Evolutionary conservation across 2,113 vertebrate species (phyloP).

Genomic region (Cheirogaleus medius): DNA sequence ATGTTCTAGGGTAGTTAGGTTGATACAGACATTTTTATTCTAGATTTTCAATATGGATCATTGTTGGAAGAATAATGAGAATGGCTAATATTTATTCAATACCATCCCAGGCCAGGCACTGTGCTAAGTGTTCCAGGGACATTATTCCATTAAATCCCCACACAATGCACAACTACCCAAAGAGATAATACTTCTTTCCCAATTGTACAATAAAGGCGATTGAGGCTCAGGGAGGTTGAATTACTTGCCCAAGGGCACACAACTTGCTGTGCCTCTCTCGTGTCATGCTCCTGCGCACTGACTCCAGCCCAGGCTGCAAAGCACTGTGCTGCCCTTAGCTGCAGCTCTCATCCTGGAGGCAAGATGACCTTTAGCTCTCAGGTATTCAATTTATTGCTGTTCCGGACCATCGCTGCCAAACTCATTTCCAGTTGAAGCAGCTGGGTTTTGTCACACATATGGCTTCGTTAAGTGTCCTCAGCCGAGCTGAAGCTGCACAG

Average conservation of each 20-base stretch:
- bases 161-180: not conserved
- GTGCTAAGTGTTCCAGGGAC: not conserved
- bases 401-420: not conserved
- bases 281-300: fast-evolving
- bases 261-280: not conserved
- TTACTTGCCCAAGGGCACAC: not conserved
- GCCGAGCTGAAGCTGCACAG: not conserved
- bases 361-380: not conserved
- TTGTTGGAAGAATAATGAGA: not conserved
- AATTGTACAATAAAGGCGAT: not conserved
- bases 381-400: not conserved
- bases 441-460: slow-evolving; percentile 60
- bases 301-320: not conserved
- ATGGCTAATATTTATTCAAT: not conserved
- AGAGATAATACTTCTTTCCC: not conserved
- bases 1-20: not conserved
- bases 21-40: not conserved
- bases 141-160: not conserved
- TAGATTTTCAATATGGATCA: not conserved
- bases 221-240: not conserved
- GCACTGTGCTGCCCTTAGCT: not conserved
- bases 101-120: not conserved
- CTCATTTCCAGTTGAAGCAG: slow-evolving; percentile 48
- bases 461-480: not conserved
- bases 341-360: not conserved